Conservation (phyloP, 2,888 invertebrate genomes). For the Nephrotoma appendiculata region DNA sequence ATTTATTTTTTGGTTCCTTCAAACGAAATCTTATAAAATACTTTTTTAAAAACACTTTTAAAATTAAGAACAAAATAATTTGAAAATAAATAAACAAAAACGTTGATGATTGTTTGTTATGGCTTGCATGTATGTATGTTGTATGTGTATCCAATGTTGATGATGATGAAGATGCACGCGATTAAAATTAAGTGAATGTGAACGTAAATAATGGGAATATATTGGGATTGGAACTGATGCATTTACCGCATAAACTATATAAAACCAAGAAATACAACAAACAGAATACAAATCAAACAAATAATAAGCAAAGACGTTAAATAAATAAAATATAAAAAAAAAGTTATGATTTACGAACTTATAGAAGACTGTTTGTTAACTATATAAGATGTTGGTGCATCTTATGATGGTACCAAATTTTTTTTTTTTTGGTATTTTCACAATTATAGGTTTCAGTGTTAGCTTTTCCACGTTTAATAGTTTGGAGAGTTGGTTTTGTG, state of each 20-base stretch:
- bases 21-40: background rate
- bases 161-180: background rate
- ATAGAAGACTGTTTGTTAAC: background rate
- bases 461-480: background rate
- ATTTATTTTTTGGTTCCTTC: background rate
- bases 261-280: background rate
- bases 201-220: background rate
- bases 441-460: background rate
- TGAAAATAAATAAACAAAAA: background rate
- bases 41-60: background rate
- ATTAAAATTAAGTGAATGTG: background rate
- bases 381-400: background rate
- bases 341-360: background rate
- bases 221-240: background rate
- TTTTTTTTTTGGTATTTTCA: background rate
- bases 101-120: background rate
- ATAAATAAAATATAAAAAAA: background rate
- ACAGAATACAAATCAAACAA: background rate
- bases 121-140: background rate
- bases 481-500: background rate
- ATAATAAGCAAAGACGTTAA: background rate
- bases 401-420: background rate
- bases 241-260: background rate
- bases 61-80: background rate
- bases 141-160: background rate